Conservation (phyloP, 92 coral and sea anemone species). For the Phenganax subtilis region DNA sequence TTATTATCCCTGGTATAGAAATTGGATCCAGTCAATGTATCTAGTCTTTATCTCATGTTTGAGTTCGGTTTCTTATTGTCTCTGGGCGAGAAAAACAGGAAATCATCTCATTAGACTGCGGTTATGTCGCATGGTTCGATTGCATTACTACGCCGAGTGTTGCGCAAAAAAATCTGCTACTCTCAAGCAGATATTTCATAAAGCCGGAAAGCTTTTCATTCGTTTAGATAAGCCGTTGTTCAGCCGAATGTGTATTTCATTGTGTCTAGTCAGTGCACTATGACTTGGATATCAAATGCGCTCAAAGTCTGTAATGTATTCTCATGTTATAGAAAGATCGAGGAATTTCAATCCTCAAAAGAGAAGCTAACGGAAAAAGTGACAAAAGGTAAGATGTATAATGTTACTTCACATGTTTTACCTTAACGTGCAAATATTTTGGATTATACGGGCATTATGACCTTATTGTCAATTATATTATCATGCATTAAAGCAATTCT, state of each 20-base stretch:
- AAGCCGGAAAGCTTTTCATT: constrained; percentile 36
- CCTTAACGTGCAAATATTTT: neutral
- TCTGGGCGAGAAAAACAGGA: constrained; percentile 36
- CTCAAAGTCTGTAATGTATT: constrained; percentile 27
- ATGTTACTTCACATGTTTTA: neutral
- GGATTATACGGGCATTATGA: too few species aligned
- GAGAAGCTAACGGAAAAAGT: constrained; percentile 36
- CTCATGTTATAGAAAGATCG: constrained; percentile 38
- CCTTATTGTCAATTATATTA: too few species aligned
- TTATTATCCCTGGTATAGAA: too few species aligned
- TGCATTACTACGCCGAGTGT: neutral
- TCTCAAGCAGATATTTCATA: constrained; percentile 14
- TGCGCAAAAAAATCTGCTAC: neutral
- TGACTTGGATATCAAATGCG: constrained; percentile 33
- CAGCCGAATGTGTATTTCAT: neutral
- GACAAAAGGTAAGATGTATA: constrained; percentile 8
- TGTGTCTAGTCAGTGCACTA: neutral
- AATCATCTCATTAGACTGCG: constrained; percentile 33
- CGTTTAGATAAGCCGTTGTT: neutral
- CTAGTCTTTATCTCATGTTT: neutral
- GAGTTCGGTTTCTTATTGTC: neutral
- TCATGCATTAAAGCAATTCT: too few species aligned
- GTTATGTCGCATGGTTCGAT: neutral
- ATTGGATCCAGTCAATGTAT: too few species aligned
- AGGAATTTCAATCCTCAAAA: constrained; percentile 31